Evolutionary conservation across 2,113 vertebrate genomes (phyloP).

Genomic region (Ammodytes dubius): DNA sequence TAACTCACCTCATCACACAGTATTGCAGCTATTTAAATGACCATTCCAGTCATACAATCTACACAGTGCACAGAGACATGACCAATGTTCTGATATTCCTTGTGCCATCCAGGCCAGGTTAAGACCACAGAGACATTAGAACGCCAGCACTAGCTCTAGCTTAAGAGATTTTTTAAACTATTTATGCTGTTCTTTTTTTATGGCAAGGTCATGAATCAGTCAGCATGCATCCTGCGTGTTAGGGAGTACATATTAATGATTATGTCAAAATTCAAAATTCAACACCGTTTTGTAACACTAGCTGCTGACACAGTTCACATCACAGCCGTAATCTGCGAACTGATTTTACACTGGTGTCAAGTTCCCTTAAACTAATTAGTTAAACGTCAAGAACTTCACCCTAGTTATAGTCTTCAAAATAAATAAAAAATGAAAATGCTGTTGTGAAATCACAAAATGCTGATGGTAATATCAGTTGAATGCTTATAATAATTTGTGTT

Average conservation of each 20-base stretch:
- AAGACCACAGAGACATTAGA: background rate
- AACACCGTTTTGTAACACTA: background rate
- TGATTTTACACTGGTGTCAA: background rate
- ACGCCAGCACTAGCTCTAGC: background rate
- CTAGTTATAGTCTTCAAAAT: background rate
- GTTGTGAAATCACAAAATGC: background rate
- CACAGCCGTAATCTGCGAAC: background rate
- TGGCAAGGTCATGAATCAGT: background rate
- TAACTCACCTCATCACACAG: conserved; percentile 1
- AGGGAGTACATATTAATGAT: background rate
- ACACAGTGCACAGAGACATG: background rate
- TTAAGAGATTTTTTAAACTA: background rate
- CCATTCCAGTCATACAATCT: background rate
- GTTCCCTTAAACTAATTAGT: conserved; percentile 6
- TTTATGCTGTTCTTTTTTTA: background rate
- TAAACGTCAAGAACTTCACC: background rate
- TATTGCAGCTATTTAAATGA: conserved; percentile 14
- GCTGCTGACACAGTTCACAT: background rate
- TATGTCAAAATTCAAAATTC: background rate
- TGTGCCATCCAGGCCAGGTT: background rate
- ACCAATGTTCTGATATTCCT: background rate
- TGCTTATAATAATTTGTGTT: background rate
- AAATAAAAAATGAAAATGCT: background rate
- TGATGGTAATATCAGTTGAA: background rate
- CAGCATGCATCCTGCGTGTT: background rate